These are phyloP conservation scores for Myiotriccus ornatus DNA, from an alignment of 2,797 vertebrate genomes.

Conservation along the genomic window DNA sequence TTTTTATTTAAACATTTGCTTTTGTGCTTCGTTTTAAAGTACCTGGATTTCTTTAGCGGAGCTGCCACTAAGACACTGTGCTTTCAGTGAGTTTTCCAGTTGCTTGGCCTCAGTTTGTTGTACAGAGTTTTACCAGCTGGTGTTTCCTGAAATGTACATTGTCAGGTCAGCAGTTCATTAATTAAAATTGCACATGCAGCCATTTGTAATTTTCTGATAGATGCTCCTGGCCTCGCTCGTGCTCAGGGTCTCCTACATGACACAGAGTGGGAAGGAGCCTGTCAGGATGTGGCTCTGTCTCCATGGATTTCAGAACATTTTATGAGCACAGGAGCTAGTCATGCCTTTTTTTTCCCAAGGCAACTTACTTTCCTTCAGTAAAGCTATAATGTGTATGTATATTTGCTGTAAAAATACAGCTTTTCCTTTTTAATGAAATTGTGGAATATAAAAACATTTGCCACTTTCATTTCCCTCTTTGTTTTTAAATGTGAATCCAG, in stretches of 20 bases:
- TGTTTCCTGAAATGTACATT: constrained; percentile 8
- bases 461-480: background rate
- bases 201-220: constrained; percentile 29
- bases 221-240: background rate
- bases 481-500: background rate
- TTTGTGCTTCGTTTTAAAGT: background rate
- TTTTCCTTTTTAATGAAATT: background rate
- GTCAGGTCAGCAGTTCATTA: constrained; percentile 37
- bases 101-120: constrained; percentile 18
- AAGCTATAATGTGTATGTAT: background rate
- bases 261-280: background rate
- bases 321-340: background rate
- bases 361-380: background rate
- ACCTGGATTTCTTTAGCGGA: background rate
- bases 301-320: background rate
- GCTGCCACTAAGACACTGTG: background rate
- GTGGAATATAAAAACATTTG: background rate
- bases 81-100: constrained; percentile 43
- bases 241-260: background rate
- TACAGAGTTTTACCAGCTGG: constrained; percentile 41
- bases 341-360: background rate
- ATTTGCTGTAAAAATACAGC: background rate
- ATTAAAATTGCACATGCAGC: constrained; percentile 45
- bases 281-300: background rate
- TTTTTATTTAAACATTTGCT: background rate